Evolutionary conservation across 2,797 vertebrate genomes (phyloP), one percentile per base, ranked within the genome.

Genomic region (Presbytis comata): DNA sequence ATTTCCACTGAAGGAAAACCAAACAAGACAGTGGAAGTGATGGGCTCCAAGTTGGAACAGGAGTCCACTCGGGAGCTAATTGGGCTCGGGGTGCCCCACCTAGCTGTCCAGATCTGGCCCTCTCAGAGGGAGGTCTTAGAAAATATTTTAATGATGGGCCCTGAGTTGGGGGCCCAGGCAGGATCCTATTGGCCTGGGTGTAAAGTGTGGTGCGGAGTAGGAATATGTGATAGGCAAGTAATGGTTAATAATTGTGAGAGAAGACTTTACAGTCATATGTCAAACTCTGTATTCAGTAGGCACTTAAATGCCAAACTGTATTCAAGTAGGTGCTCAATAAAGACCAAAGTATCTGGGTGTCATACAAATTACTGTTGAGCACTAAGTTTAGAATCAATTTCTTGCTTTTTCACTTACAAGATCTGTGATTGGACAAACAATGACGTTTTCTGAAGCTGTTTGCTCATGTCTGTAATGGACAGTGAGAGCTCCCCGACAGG

Each of bases 391-490:
- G 72, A 55, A 83, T 61, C 30, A 78, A 2, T 85, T 75, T 76
- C 26, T 94, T 76, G 44, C 44, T 90, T 94, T 94, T 36, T 93
- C 44, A 61, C 53, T 89, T 14, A n/a, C 7, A 91, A 89, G 9
- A 57, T 80, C 55, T 83, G 30, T 79, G 39, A 61, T 24, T 70
- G 41, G 75, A 59, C 44, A 70, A 92, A 33, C 16, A 36, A 46
- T 48, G 30, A 44, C 2, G 13, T 79, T 92, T 50, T 92, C 39
- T 22, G 36, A 87, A 67, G 6, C 8, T 33, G 6, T 83, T 94
- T 95, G 6, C 53, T 91, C 59, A 28, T 30, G 44, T 14, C 11
- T 48, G 21, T 67, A 91, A 85, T 46, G 59, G 28, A 61, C 28
- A 80, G n/a, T 11, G 6, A 39, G 64, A 82, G 50, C 28, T 72